These are phyloP conservation scores for Drosophila carrolli DNA, from an alignment of 1,140 invertebrate genomes.

Conservation along the genomic window DNA sequence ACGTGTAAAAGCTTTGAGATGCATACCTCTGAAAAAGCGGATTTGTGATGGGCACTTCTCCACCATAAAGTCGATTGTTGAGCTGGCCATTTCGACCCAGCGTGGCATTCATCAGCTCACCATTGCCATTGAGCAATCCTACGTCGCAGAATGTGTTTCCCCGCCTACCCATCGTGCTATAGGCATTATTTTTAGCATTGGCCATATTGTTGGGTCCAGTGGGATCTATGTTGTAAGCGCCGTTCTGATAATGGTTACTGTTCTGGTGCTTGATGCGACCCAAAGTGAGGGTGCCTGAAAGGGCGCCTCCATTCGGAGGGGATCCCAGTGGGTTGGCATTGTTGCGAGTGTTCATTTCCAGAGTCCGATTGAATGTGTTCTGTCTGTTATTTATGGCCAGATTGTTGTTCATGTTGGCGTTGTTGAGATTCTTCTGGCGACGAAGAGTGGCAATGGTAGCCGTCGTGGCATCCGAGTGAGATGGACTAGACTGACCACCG, in stretches of 20 bases:
- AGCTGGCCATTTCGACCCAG: conserved; percentile 77
- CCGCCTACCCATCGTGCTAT: conserved; percentile 85
- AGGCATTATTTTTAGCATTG: conserved; percentile 85
- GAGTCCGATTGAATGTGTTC: conserved; percentile 83
- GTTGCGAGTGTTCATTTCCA: conserved; percentile 83
- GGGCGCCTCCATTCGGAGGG: conserved; percentile 50
- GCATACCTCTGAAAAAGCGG: conserved; percentile 85
- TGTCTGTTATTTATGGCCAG: conserved; percentile 84
- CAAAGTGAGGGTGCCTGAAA: conserved; percentile 77
- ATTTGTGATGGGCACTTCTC: conserved; percentile 86
- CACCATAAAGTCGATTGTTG: conserved; percentile 69
- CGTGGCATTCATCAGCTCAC: conserved; percentile 76
- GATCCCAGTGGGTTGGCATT: conserved; percentile 81
- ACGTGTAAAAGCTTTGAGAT: background rate
- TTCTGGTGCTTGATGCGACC: conserved; percentile 82
- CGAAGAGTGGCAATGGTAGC: conserved; percentile 88
- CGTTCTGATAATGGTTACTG: conserved; percentile 81
- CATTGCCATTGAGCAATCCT: conserved; percentile 53
- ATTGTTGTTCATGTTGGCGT: conserved; percentile 84
- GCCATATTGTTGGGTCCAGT: conserved; percentile 77
- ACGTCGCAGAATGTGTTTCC: conserved; percentile 84
- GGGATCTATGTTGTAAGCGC: conserved; percentile 74
- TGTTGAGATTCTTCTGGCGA: conserved; percentile 85
- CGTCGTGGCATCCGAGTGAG: conserved; percentile 92
- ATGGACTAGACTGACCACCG: conserved; percentile 90